phyloP scores from a whole-genome alignment of 2,797 vertebrate genomes.

The Pygocentrus nattereri region DNA sequence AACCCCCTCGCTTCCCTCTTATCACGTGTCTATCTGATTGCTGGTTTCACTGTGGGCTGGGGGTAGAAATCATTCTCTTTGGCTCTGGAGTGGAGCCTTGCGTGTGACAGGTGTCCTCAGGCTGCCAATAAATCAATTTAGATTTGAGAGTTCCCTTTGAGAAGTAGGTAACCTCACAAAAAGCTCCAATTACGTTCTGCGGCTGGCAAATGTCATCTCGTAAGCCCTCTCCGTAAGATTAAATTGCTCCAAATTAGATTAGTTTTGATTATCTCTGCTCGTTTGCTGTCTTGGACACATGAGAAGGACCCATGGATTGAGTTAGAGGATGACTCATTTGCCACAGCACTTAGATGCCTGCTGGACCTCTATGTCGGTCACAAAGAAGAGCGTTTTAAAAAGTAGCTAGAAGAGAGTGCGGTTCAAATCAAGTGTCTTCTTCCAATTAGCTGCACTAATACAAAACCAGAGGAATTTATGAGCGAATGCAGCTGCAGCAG shows the following conservation, averaged over 20 bases:
- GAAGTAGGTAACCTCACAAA: slow-evolving; percentile 66
- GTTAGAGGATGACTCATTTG: slow-evolving; percentile 24
- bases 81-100: slow-evolving; percentile 33
- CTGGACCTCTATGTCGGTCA: slow-evolving; percentile 17
- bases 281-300: slow-evolving; percentile 40
- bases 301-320: slow-evolving; percentile 30
- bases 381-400: background rate
- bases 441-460: background rate
- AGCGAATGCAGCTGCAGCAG: background rate
- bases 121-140: slow-evolving; percentile 73
- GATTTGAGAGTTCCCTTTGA: slow-evolving; percentile 71
- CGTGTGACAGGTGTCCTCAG: slow-evolving; percentile 75
- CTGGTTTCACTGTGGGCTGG: slow-evolving; percentile 39
- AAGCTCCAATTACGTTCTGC: slow-evolving; percentile 74
- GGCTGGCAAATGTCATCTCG: slow-evolving; percentile 70
- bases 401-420: background rate
- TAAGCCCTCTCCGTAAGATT: slow-evolving; percentile 74
- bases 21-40: slow-evolving; percentile 44
- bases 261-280: slow-evolving; percentile 68
- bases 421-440: background rate
- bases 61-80: slow-evolving; percentile 38
- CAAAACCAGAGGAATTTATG: background rate
- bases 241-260: slow-evolving; percentile 76
- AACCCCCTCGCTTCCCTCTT: slow-evolving; percentile 42
- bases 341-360: slow-evolving; percentile 10